Evolutionary conservation across 2,113 vertebrate species (phyloP).

Genomic region (Anas platyrhynchos): DNA sequence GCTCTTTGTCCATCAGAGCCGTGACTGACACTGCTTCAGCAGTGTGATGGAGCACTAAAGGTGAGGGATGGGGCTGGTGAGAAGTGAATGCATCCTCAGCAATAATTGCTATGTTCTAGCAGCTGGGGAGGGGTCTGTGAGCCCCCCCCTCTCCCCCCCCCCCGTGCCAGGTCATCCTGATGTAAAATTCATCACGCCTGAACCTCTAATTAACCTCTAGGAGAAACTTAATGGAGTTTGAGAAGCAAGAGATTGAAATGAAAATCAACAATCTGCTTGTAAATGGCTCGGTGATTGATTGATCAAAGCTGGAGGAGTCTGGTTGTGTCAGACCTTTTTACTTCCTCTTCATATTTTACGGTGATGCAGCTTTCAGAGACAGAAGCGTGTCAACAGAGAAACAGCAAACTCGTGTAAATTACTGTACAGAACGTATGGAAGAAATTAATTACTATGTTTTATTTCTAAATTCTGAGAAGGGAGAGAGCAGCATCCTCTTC

Average conservation of each 20-base stretch:
- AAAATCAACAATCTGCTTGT: neutral
- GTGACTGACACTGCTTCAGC: neutral
- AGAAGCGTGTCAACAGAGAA: neutral
- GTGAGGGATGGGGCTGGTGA: neutral
- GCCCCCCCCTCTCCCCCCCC: no score
- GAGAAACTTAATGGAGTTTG: neutral
- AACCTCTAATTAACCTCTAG: neutral
- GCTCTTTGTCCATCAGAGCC: neutral
- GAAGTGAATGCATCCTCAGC: neutral
- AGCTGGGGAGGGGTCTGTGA: neutral
- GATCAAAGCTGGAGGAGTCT: neutral
- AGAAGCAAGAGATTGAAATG: neutral
- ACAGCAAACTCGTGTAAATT: fast-evolving
- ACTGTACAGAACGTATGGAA: neutral
- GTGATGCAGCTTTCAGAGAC: neutral
- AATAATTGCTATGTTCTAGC: neutral
- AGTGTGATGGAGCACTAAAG: fast-evolving
- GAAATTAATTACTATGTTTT: neutral
- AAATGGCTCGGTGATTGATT: neutral
- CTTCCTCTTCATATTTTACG: neutral
- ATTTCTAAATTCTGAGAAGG: neutral
- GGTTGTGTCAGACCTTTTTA: neutral
- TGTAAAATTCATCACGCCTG: neutral
- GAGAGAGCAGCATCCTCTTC: neutral
- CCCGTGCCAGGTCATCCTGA: neutral